These are phyloP conservation scores for Oasisia sp. DNA, from an alignment of 2,888 invertebrate genomes.

Conservation along the genomic window DNA sequence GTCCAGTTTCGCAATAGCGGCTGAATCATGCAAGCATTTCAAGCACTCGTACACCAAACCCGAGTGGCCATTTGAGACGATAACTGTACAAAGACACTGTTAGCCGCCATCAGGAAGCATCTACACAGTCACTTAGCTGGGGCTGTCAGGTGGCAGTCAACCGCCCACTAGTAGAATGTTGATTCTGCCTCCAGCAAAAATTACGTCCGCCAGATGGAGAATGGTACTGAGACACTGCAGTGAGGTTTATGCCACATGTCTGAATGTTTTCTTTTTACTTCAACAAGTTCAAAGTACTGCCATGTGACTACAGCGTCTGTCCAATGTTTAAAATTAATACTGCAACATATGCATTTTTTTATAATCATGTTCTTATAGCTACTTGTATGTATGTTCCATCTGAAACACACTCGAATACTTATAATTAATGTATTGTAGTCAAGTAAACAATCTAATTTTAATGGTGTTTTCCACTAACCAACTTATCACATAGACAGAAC, in stretches of 20 bases:
- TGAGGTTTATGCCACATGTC: neutral
- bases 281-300: too few relatives aligned
- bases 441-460: too few relatives aligned
- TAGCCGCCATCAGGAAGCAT: neutral
- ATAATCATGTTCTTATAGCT: too few relatives aligned
- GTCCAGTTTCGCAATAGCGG: neutral
- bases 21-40: slow-evolving; percentile 8
- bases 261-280: neutral
- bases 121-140: neutral
- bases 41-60: neutral
- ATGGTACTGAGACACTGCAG: neutral
- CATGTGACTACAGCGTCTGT: too few relatives aligned
- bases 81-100: neutral
- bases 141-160: neutral
- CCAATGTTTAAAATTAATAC: too few relatives aligned
- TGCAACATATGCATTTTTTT: too few relatives aligned
- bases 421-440: too few relatives aligned
- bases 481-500: too few relatives aligned
- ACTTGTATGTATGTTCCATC: too few relatives aligned
- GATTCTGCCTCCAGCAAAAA: neutral
- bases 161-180: neutral
- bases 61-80: neutral
- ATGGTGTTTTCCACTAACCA: too few relatives aligned
- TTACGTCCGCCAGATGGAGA: neutral
- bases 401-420: too few relatives aligned